phyloP scores from a whole-genome alignment of 2,113 vertebrate species.

The Struthio camelus region DNA sequence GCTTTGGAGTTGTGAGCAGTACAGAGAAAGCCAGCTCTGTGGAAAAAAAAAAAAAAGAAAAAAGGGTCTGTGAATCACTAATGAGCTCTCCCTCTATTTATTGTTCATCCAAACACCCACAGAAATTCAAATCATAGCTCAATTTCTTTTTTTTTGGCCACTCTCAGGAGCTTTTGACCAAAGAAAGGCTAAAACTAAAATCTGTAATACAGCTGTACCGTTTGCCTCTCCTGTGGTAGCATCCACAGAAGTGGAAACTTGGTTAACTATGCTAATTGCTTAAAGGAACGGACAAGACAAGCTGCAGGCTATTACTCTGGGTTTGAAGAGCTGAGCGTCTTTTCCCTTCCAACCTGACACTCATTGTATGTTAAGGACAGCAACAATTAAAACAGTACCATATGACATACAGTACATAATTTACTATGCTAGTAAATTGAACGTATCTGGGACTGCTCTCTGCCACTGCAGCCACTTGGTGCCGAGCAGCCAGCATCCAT shows the following conservation, averaged over 20 bases:
- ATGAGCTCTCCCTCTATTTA: neutral
- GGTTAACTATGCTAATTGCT: neutral
- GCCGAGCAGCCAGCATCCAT: neutral
- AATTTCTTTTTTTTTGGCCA: neutral
- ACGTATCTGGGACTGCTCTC: accelerated
- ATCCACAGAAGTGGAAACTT: accelerated
- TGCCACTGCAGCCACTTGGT: accelerated
- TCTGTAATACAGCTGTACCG: neutral
- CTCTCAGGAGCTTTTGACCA: neutral
- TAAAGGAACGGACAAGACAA: neutral
- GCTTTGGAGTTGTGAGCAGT: neutral
- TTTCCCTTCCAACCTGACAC: neutral
- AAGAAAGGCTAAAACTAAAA: neutral
- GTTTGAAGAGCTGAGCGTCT: neutral
- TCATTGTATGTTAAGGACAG: neutral
- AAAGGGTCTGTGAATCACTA: accelerated
- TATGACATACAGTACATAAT: accelerated
- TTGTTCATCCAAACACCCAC: neutral
- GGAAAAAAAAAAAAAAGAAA: neutral
- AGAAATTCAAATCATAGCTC: neutral
- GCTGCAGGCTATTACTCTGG: neutral
- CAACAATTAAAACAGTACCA: neutral
- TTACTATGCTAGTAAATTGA: accelerated
- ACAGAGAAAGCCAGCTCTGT: neutral
- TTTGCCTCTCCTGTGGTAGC: neutral